Conservation (phyloP, 2,888 invertebrate genomes). For the Cerceris ruficornis region DNA sequence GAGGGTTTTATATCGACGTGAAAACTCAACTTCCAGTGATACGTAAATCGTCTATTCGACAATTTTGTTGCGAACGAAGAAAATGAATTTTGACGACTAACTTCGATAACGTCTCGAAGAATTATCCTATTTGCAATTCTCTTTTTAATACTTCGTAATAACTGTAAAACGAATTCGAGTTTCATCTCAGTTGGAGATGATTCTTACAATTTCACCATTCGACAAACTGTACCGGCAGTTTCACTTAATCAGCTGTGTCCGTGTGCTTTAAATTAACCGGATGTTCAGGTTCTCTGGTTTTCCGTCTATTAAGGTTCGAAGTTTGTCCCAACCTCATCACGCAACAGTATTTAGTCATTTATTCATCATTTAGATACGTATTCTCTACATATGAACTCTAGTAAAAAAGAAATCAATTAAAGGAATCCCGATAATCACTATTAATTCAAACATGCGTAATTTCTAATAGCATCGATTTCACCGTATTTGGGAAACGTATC, state of each 20-base stretch:
- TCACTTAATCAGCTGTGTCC: conserved; percentile 18
- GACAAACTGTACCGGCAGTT: not conserved
- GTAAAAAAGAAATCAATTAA: not conserved
- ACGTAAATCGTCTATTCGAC: not conserved
- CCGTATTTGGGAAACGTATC: too few species aligned
- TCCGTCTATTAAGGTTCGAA: conserved; percentile 34
- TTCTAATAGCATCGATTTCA: too few species aligned
- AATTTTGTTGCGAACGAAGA: too few species aligned
- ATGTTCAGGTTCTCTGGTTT: conserved; percentile 16
- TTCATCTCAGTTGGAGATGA: too few species aligned
- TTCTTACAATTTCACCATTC: too few species aligned
- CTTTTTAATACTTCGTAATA: too few species aligned
- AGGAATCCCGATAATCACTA: too few species aligned
- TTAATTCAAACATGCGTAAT: too few species aligned
- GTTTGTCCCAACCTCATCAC: conserved; percentile 31
- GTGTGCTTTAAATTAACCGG: conserved; percentile 11
- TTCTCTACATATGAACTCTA: not conserved
- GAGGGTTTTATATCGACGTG: not conserved
- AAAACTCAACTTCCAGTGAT: not conserved
- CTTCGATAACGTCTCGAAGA: too few species aligned
- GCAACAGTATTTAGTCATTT: conserved; percentile 23
- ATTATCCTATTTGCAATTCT: too few species aligned
- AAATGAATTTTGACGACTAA: too few species aligned
- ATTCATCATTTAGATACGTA: conserved; percentile 25
- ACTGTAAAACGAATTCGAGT: too few species aligned